Base-by-base conservation (phyloP, 2,888 invertebrate species). In the Fragum fragum region DNA sequence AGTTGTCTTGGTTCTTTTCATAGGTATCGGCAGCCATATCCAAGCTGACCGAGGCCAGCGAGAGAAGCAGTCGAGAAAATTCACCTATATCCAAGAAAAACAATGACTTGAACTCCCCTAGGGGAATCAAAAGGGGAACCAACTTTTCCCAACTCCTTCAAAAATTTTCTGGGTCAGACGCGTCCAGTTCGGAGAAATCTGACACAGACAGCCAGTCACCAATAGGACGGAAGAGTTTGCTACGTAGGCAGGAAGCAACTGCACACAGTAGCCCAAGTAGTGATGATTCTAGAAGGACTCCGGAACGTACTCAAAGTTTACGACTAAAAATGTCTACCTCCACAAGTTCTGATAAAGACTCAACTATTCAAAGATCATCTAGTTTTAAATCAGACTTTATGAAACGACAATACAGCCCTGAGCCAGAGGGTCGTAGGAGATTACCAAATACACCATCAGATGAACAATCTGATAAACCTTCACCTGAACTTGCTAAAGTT, bases 401-500 rank as follows among this genome's bases (percentile, higher is more conserved):
- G 90, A 76, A 83, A 57, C 79, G 84, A 53, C 80, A 87, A 21
- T 84, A 81, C 21, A 84, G 88, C 72, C 88, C 89, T 16, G 87
- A 85, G 42, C 83, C 86, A 1, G 79, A 80, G 29, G 69, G 74
- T 6, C 39, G 80, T 14, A 32, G 79, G 21, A 73, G 82, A 14
- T 53, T 83, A 63, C 83, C 85, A 18, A 76, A 57, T 18, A 82
- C 80, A n/a, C 86, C 86, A 16, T 63, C 69, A 29, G 47, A 28
- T 16, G 66, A 73, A n/a, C 94, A 96, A 96, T 92, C 96, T 96
- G 92, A 95, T 95, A 88, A 96, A 96, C 94, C 95, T 96, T 84
- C 96, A 96, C 95, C 96, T 96, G 88, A 96, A 96, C 95, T 95
- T 96, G 90, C 96, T 96, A 95, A 95, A 96, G 87, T 95, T 96